A percentile compares a stretch with the other conserved stretches of the same genome.
phyloP scores from a whole-genome alignment of 2,888 invertebrate species.

The Dynastes hyllus region DNA sequence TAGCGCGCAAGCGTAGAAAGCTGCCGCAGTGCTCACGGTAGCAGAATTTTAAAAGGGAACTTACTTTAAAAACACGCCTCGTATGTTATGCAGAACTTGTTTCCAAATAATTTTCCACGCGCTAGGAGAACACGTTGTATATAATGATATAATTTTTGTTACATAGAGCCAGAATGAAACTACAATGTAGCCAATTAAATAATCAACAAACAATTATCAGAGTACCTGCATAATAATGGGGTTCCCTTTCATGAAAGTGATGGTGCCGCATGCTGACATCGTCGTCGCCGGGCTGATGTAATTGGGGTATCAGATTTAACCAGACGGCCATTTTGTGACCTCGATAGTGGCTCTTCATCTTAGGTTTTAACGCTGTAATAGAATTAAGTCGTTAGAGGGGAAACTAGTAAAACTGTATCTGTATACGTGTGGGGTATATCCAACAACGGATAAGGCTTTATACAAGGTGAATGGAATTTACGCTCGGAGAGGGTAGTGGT shows the following conservation, averaged over 20 bases:
- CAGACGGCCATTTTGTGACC: slow-evolving; percentile 94
- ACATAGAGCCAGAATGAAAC: background rate
- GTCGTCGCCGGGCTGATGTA: slow-evolving; percentile 85
- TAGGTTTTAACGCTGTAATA: slow-evolving; percentile 78
- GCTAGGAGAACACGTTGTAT: no score
- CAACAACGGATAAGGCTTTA: background rate
- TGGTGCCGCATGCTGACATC: slow-evolving; percentile 82
- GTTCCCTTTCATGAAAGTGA: slow-evolving; percentile 83
- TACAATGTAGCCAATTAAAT: slow-evolving; percentile 2
- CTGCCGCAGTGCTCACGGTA: no score
- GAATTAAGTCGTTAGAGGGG: slow-evolving; percentile 59
- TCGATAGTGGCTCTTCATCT: slow-evolving; percentile 88
- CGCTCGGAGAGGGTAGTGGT: background rate
- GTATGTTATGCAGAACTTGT: no score
- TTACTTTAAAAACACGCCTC: no score
- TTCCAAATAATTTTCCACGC: no score
- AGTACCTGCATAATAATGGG: slow-evolving; percentile 84
- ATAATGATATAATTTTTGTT: no score
- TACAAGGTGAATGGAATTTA: background rate
- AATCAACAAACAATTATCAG: slow-evolving; percentile 1
- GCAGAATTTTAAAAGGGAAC: no score
- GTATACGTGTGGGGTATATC: background rate
- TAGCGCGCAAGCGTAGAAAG: no score
- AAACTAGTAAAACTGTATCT: slow-evolving; percentile 34
- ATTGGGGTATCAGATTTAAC: slow-evolving; percentile 89